A percentile compares a stretch with the other conserved stretches of the same genome.
Conservation (phyloP, 1,140 invertebrate genomes). For the Zeugodacus cucurbitae region DNA sequence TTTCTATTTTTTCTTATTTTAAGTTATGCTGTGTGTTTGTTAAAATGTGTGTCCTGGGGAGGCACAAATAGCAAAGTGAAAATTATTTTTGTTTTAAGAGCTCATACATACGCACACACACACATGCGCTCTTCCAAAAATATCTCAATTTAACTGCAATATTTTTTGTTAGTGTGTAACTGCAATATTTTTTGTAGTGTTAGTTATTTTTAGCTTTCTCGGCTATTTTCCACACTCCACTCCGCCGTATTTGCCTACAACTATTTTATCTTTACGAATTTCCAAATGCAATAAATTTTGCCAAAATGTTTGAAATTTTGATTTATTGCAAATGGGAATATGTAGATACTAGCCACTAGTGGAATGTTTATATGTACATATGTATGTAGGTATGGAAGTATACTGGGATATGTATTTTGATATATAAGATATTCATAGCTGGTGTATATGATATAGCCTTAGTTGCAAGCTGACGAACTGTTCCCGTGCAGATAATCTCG, state of each 20-base stretch:
- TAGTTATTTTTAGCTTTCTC: neutral
- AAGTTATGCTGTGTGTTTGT: neutral
- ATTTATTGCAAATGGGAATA: constrained; percentile 3
- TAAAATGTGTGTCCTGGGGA: neutral
- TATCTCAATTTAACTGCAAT: neutral
- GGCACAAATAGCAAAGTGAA: neutral
- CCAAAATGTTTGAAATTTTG: neutral
- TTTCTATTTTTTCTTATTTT: neutral
- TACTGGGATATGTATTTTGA: neutral
- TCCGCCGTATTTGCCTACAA: neutral
- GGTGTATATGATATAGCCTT: too few species aligned
- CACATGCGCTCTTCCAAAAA: neutral
- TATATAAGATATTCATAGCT: too few species aligned
- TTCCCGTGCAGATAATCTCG: too few species aligned
- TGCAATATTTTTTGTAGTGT: neutral
- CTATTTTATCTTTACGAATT: neutral
- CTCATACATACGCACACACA: neutral
- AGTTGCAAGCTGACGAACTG: too few species aligned
- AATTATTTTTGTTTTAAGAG: neutral
- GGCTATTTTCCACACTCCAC: neutral
- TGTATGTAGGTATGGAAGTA: neutral
- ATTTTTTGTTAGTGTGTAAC: neutral
- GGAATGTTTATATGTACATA: neutral
- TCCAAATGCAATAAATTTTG: neutral
- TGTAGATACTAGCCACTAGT: neutral